A percentile compares a stretch with the other conserved stretches of the same genome.
Conservation (phyloP, 2,797 vertebrate species). For the Hyperoplus immaculatus region DNA sequence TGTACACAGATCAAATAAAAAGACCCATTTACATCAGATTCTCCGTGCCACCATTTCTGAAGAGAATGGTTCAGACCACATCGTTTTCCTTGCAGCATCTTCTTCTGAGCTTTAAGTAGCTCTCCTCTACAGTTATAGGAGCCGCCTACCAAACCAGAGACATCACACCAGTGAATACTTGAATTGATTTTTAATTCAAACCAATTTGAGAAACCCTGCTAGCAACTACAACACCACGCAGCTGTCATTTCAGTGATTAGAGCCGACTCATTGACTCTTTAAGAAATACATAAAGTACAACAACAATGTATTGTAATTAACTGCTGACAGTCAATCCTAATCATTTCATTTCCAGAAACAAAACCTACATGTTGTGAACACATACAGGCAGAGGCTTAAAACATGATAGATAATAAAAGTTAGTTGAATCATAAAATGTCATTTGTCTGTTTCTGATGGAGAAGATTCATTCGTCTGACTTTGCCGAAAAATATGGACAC, state of each 20-base stretch:
- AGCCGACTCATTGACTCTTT: slow-evolving; percentile 12
- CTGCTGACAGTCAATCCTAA: not conserved
- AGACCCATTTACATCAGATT: not conserved
- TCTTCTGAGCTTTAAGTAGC: not conserved
- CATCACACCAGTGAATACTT: slow-evolving; percentile 12
- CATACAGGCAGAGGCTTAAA: not conserved
- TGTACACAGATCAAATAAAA: slow-evolving; percentile 6
- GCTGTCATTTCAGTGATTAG: slow-evolving; percentile 18
- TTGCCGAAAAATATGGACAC: not conserved
- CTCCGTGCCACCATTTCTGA: not conserved
- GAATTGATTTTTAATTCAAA: slow-evolving; percentile 2
- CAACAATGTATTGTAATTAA: not conserved
- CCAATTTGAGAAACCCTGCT: not conserved
- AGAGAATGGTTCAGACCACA: not conserved
- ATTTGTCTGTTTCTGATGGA: too few relatives aligned
- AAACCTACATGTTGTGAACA: not conserved
- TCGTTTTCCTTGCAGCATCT: not conserved
- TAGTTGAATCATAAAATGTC: too few relatives aligned
- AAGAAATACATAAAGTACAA: not conserved
- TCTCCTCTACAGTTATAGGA: not conserved
- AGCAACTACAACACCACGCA: slow-evolving; percentile 5
- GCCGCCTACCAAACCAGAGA: slow-evolving; percentile 4
- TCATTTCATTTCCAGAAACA: not conserved
- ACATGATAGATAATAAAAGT: not conserved
- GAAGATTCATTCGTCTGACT: too few relatives aligned